Evolutionary conservation across 2,888 invertebrate genomes (phyloP).

Genomic region (Nasonia oneida): DNA sequence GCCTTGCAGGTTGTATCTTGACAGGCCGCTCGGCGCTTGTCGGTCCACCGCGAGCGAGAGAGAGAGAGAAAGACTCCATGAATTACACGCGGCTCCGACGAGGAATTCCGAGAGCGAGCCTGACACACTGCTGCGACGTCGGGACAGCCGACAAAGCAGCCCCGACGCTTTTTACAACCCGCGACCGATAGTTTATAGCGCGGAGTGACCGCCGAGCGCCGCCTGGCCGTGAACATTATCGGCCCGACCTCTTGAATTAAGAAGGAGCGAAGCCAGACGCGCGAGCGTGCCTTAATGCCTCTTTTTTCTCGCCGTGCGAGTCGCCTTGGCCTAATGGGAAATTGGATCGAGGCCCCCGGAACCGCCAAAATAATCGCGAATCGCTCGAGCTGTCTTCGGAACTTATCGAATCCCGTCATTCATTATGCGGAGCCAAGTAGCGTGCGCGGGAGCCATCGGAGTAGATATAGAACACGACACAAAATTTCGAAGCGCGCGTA

Average conservation of each 20-base stretch:
- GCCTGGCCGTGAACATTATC: conserved; percentile 40
- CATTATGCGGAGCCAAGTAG: background rate
- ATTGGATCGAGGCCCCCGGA: background rate
- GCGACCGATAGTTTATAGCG: conserved; percentile 44
- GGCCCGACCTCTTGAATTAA: conserved; percentile 52
- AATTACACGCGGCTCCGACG: conserved; percentile 12
- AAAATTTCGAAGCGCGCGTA: conserved; percentile 32
- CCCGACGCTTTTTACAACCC: conserved; percentile 32
- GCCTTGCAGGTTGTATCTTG: conserved; percentile 16
- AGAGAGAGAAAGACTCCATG: background rate
- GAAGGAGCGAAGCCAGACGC: conserved; percentile 17
- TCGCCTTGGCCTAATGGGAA: background rate
- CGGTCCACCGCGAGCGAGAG: background rate
- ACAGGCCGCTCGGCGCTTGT: conserved; percentile 14
- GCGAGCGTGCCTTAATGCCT: background rate
- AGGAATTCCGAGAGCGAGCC: conserved; percentile 12
- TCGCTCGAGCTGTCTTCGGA: too few species aligned
- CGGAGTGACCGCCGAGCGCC: background rate
- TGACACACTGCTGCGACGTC: background rate
- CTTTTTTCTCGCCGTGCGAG: background rate
- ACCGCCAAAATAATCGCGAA: too few species aligned
- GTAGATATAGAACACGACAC: background rate
- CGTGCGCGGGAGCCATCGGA: background rate
- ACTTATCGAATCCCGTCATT: background rate
- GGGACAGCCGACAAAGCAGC: conserved; percentile 33